These are phyloP conservation scores for Adoxophyes honmai DNA, from an alignment of 1,140 invertebrate species.

Conservation along the genomic window DNA sequence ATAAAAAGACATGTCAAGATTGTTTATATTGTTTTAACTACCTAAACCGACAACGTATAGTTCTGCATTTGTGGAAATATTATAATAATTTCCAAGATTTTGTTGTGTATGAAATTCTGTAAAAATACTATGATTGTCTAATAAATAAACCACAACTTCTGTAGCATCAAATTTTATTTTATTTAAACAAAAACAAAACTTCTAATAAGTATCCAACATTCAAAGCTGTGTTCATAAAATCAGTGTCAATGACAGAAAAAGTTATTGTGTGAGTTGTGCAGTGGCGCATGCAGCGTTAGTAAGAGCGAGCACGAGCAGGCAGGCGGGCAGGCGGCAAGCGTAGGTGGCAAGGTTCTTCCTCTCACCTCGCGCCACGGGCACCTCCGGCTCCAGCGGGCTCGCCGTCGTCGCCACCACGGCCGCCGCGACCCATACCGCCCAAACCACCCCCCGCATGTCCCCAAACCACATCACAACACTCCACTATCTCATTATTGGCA, in stretches of 20 bases:
- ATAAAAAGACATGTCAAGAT: no score
- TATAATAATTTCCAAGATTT: no score
- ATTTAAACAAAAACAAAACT: constrained; percentile 10
- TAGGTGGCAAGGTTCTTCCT: constrained; percentile 51
- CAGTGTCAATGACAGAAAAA: constrained; percentile 6
- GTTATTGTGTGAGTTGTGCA: constrained; percentile 17
- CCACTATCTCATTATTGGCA: constrained; percentile 76
- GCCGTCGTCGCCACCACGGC: constrained; percentile 49
- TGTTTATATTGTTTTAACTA: no score
- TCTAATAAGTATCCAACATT: not conserved
- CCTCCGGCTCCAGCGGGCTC: constrained; percentile 59
- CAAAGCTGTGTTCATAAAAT: not conserved
- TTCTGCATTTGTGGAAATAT: no score
- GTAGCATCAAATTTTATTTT: constrained; percentile 1
- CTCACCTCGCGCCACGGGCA: constrained; percentile 60
- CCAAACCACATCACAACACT: constrained; percentile 75
- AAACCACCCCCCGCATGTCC: constrained; percentile 72
- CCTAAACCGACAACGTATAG: no score
- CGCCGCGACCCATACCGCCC: constrained; percentile 55
- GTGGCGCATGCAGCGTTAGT: constrained; percentile 44
- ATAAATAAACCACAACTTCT: not conserved
- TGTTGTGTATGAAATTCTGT: no score
- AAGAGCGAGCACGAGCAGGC: not conserved
- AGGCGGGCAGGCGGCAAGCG: constrained; percentile 29
- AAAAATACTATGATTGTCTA: not conserved